phyloP scores from a whole-genome alignment of 2,113 vertebrate genomes.

The Phrynosoma blainvillii region DNA sequence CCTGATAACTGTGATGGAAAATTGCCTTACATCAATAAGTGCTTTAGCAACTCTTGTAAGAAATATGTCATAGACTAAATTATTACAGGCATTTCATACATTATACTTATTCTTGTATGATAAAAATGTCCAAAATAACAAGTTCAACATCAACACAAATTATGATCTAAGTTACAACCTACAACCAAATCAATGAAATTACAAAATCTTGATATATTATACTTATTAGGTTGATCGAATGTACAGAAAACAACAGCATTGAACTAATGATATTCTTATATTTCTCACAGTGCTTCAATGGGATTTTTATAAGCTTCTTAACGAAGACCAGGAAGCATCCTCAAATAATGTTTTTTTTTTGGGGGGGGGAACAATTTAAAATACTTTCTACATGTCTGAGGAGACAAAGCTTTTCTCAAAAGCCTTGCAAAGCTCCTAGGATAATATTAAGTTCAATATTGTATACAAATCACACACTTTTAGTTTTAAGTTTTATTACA shows the following conservation, averaged over 20 bases:
- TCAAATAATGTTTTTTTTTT: not conserved
- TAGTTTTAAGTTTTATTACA: not conserved
- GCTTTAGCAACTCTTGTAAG: not conserved
- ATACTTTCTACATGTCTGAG: fast-evolving
- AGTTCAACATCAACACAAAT: not conserved
- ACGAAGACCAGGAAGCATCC: conserved; percentile 1
- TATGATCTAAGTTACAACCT: not conserved
- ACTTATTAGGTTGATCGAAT: not conserved
- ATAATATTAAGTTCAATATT: not conserved
- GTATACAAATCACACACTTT: not conserved
- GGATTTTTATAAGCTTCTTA: not conserved
- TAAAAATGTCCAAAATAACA: not conserved
- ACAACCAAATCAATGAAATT: conserved; percentile 8
- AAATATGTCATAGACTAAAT: conserved; percentile 16
- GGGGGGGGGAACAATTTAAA: not conserved
- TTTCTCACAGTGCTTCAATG: not conserved
- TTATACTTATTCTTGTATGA: not conserved
- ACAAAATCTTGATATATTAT: not conserved
- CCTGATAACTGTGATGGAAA: conserved; percentile 13
- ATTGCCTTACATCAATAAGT: conserved; percentile 15
- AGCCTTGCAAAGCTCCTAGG: not conserved
- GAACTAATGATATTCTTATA: not conserved
- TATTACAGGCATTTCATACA: conserved; percentile 8
- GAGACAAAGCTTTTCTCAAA: not conserved
- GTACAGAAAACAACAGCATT: not conserved